These are phyloP conservation scores for Artemia sinica DNA, from an alignment of 2,888 invertebrate species.

Conservation along the genomic window DNA sequence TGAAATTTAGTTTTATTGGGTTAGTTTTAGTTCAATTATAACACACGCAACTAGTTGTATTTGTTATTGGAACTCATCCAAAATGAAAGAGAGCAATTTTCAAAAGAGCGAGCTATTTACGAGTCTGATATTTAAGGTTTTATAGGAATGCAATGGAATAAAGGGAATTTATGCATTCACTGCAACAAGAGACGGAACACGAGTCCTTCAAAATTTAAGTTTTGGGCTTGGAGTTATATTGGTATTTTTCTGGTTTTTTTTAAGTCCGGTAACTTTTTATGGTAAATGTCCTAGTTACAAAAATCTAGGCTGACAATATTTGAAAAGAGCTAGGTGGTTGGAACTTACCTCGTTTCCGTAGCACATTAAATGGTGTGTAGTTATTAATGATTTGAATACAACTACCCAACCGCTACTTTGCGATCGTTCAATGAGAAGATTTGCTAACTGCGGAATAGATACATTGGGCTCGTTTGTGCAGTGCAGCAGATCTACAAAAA, in stretches of 20 bases:
- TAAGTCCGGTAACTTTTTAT: neutral
- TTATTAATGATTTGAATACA: constrained; percentile 92
- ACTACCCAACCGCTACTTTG: constrained; percentile 98
- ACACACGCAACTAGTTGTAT: too few relatives aligned
- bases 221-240: too few relatives aligned
- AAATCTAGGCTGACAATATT: neutral
- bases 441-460: constrained; percentile 96
- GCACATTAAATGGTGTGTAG: constrained; percentile 96
- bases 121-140: too few relatives aligned
- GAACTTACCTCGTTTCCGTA: constrained; percentile 90
- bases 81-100: too few relatives aligned
- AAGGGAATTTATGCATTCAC: too few relatives aligned
- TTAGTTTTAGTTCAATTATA: too few relatives aligned
- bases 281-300: neutral
- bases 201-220: too few relatives aligned
- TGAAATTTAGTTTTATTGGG: too few relatives aligned
- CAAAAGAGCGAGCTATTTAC: too few relatives aligned
- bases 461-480: constrained; percentile 99
- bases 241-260: neutral
- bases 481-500: constrained; percentile 82
- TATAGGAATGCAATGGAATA: too few relatives aligned
- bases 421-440: constrained; percentile 89
- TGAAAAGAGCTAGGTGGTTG: neutral
- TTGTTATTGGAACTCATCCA: too few relatives aligned
- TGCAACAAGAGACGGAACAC: too few relatives aligned